Conservation (phyloP, 2,888 invertebrate genomes). For the Geotrupes spiniger region DNA sequence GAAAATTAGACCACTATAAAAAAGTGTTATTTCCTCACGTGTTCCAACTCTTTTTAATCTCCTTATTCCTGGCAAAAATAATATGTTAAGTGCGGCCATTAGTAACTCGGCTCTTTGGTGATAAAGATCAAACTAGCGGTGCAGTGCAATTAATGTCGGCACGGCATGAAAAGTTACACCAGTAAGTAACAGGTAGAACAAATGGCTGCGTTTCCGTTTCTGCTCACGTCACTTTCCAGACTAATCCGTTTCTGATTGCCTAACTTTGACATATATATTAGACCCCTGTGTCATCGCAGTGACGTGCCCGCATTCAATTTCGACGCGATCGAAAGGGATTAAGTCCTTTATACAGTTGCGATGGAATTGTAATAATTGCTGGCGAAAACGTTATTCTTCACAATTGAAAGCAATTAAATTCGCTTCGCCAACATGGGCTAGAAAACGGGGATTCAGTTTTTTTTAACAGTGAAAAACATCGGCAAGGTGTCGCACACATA, state of each 20-base stretch:
- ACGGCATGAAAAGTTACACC: slow-evolving; percentile 30
- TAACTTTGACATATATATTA: slow-evolving; percentile 51
- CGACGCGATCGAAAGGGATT: background rate
- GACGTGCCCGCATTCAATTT: slow-evolving; percentile 24
- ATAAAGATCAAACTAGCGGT: slow-evolving; percentile 25
- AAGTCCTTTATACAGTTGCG: slow-evolving; percentile 1
- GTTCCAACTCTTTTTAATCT: slow-evolving; percentile 2
- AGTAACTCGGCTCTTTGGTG: slow-evolving; percentile 11
- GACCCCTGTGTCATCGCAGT: slow-evolving; percentile 39
- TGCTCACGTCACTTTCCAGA: slow-evolving; percentile 45
- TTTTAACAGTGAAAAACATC: too few species aligned
- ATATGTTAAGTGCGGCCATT: slow-evolving; percentile 17
- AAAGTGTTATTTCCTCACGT: background rate
- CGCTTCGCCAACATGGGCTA: too few species aligned
- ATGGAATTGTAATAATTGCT: slow-evolving; percentile 1
- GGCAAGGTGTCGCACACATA: too few species aligned
- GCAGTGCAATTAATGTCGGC: slow-evolving; percentile 33
- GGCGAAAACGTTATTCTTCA: background rate
- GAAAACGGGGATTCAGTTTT: too few species aligned
- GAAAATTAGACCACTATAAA: too few species aligned
- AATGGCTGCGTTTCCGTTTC: slow-evolving; percentile 42
- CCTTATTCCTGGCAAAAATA: slow-evolving; percentile 5
- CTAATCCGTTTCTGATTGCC: slow-evolving; percentile 51
- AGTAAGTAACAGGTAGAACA: slow-evolving; percentile 37
- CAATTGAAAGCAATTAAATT: too few species aligned